Base-by-base conservation (phyloP, 2,797 vertebrate genomes). In the Falco rusticolus region DNA sequence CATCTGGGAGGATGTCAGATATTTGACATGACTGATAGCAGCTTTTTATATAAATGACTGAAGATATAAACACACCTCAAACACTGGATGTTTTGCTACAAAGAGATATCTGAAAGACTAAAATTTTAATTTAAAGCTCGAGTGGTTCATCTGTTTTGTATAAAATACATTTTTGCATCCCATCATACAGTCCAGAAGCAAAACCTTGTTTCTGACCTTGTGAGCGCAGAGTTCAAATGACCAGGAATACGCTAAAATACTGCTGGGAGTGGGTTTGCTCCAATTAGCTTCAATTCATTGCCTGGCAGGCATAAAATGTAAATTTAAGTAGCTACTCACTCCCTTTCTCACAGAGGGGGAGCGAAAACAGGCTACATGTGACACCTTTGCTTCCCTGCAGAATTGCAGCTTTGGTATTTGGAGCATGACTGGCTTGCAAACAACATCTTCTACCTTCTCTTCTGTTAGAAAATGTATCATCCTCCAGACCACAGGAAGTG, bases 401-500 rank as follows among this genome's bases (percentile, higher is more conserved):
- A 53, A 66, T 64, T 80, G 37, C 20, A 43, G 48, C 54, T 0
- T 0, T 61, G 34, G n/a, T 86, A 56, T 81, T 57, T 87, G 60
- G 92, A 80, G 68, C 69, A 56, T 84, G 72, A 82, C 72, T 71
- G 5, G 37, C 78, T 72, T 43, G 72, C 56, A 64, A 92, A 89
- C 60, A 75, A 68, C 50, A 64, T 50, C 54, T 77, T 84, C 60
- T 33, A 54, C 31, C 22, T 65, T 80, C 26, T 75, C 22, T 65
- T 87, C 64, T 72, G 9, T 63, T 84, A 63, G 60, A 80, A 89
- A 96, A 68, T 8, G 6, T 1, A 0, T 34, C 43, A 18, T 21
- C 45, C 34, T 85, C n/a, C 1, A 1, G 34, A 80, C 65, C 39
- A 53, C 0, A 0, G 33, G 37, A 82, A 7, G 12, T 45, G 41